phyloP scores from a whole-genome alignment of 2,113 vertebrate genomes.

The Ginglymostoma cirratum region DNA sequence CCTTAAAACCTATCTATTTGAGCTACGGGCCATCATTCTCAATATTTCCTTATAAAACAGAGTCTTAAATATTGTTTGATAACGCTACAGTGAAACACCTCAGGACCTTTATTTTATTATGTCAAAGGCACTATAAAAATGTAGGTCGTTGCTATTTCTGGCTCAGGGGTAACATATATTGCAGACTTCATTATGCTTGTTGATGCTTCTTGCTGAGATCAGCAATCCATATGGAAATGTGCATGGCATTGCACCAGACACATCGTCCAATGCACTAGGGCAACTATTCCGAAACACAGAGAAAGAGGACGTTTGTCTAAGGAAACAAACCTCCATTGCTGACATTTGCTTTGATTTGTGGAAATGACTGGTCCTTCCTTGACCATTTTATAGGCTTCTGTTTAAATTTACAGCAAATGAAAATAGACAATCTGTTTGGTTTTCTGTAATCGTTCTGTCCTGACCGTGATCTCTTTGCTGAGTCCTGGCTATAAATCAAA shows the following conservation, averaged over 20 bases:
- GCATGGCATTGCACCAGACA: not conserved
- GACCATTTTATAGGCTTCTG: constrained; percentile 21
- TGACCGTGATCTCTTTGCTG: not conserved
- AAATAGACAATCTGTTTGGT: constrained; percentile 19
- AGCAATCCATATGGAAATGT: not conserved
- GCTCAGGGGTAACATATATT: not conserved
- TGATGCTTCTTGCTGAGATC: not conserved
- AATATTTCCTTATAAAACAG: not conserved
- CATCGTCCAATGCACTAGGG: not conserved
- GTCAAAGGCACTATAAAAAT: not conserved
- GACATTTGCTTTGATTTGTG: not conserved
- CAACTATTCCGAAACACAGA: not conserved
- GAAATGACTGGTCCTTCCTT: not conserved
- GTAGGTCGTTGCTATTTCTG: not conserved
- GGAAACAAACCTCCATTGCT: not conserved
- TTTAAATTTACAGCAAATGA: constrained; percentile 25
- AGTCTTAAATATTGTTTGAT: not conserved
- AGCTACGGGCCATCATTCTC: not conserved
- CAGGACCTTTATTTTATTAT: not conserved
- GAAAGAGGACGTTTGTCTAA: not conserved
- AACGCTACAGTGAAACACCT: not conserved
- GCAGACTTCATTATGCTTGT: not conserved
- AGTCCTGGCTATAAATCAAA: not conserved
- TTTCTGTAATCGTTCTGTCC: not conserved
- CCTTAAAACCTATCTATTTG: not conserved